Conservation (phyloP, 2,888 invertebrate species). For the Seladonia tumulorum region DNA sequence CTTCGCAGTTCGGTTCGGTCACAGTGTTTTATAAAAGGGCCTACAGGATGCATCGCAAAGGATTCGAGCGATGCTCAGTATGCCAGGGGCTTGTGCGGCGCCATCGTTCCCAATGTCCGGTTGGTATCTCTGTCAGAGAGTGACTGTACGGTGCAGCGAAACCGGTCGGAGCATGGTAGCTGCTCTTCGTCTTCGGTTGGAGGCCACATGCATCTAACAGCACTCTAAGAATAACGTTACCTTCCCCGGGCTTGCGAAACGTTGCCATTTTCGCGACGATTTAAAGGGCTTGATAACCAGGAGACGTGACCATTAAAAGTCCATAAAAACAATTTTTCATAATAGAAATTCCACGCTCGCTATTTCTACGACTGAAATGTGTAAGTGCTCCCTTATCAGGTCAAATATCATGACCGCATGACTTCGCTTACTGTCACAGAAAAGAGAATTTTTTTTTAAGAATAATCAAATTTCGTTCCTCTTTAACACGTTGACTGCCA, state of each 20-base stretch:
- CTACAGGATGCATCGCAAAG: neutral
- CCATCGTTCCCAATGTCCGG: conserved; percentile 6
- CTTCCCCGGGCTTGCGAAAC: neutral
- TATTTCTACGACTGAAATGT: no score
- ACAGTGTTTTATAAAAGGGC: neutral
- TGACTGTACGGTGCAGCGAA: conserved; percentile 15
- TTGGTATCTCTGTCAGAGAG: conserved; percentile 12
- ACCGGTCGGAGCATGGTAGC: conserved; percentile 10
- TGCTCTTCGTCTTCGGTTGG: conserved; percentile 8
- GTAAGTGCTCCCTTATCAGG: no score
- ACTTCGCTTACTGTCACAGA: no score
- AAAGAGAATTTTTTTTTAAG: no score
- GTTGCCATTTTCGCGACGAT: neutral
- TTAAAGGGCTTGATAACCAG: neutral
- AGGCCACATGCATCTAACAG: conserved; percentile 14
- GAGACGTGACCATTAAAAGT: neutral
- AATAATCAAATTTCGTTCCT: no score
- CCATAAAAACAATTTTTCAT: no score
- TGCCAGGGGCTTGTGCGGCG: neutral
- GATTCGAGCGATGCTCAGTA: neutral
- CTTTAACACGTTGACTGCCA: no score
- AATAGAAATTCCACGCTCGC: no score
- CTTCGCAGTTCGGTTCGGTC: neutral
- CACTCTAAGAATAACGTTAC: conserved; percentile 17
- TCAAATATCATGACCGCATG: no score